Evolutionary conservation across 2,888 invertebrate genomes (phyloP).

Genomic region (Spodoptera littoralis): DNA sequence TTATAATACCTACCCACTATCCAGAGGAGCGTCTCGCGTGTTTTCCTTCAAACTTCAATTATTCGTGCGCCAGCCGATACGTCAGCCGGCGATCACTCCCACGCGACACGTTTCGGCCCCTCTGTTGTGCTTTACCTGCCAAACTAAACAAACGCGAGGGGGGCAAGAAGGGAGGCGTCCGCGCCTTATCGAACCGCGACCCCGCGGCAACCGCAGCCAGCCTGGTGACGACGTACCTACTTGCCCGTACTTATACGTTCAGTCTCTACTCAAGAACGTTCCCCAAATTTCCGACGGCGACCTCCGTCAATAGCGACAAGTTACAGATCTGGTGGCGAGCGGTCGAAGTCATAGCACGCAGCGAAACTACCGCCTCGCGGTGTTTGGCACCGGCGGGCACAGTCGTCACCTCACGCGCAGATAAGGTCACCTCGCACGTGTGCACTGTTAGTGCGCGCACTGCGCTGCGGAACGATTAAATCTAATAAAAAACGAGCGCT

Average conservation of each 20-base stretch:
- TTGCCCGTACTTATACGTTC: slow-evolving; percentile 38
- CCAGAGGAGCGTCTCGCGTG: slow-evolving; percentile 48
- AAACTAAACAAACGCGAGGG: slow-evolving; percentile 76
- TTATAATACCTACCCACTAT: slow-evolving; percentile 26
- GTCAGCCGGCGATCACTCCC: slow-evolving; percentile 70
- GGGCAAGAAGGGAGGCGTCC: slow-evolving; percentile 58
- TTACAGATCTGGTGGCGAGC: slow-evolving; percentile 57
- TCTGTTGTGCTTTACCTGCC: slow-evolving; percentile 80
- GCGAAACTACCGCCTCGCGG: slow-evolving; percentile 50
- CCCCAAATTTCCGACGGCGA: slow-evolving; percentile 62
- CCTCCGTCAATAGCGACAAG: slow-evolving; percentile 71
- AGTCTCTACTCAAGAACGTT: slow-evolving; percentile 57
- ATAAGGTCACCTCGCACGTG: slow-evolving; percentile 50
- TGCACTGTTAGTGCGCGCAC: slow-evolving; percentile 39
- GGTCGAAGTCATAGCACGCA: slow-evolving; percentile 67
- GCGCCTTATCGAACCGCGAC: slow-evolving; percentile 71
- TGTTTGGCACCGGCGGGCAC: slow-evolving; percentile 35
- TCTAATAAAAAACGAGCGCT: slow-evolving; percentile 68
- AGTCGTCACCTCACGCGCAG: slow-evolving; percentile 52
- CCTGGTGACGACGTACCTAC: slow-evolving; percentile 61
- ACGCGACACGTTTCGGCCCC: slow-evolving; percentile 69
- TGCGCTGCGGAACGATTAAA: slow-evolving; percentile 71
- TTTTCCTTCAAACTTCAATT: slow-evolving; percentile 66
- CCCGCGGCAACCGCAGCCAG: slow-evolving; percentile 74
- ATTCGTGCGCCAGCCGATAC: slow-evolving; percentile 66